Percentiles rank a stretch among this genome's conserved stretches.
Evolutionary conservation across 2,113 vertebrate species (phyloP).

Genomic region (Urocolius indicus): DNA sequence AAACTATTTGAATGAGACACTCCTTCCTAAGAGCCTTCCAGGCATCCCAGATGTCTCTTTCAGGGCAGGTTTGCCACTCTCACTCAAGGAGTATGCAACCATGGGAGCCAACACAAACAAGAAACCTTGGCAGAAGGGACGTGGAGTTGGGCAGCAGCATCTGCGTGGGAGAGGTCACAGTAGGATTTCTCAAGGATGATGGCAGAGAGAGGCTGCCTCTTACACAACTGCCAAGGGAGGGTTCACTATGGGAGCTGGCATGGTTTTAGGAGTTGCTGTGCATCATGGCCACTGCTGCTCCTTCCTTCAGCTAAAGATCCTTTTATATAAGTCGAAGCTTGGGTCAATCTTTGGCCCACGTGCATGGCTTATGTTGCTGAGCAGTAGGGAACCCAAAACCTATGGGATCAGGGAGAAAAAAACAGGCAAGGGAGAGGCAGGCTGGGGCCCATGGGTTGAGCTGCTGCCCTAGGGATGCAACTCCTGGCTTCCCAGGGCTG

Average conservation of each 20-base stretch:
- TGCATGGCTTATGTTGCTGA: fast-evolving
- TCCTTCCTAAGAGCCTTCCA: not conserved
- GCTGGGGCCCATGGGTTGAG: not conserved
- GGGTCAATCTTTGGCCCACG: not conserved
- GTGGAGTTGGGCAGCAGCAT: not conserved
- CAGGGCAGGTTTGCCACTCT: fast-evolving
- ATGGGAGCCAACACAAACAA: not conserved
- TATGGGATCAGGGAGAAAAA: not conserved
- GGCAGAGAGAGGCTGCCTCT: not conserved
- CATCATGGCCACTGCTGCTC: not conserved
- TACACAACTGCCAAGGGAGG: not conserved
- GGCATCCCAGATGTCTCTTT: not conserved
- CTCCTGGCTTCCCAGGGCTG: not conserved
- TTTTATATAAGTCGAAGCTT: not conserved
- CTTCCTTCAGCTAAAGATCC: not conserved
- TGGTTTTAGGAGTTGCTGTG: not conserved
- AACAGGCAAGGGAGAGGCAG: not conserved
- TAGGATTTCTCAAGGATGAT: not conserved
- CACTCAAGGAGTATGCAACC: not conserved
- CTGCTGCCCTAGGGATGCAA: not conserved
- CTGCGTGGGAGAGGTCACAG: not conserved
- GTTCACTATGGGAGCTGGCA: not conserved
- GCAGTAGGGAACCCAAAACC: not conserved
- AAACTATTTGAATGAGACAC: not conserved
- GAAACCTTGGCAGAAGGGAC: not conserved